phyloP scores from a whole-genome alignment of 2,113 vertebrate genomes.

The Catharus fuscescens region DNA sequence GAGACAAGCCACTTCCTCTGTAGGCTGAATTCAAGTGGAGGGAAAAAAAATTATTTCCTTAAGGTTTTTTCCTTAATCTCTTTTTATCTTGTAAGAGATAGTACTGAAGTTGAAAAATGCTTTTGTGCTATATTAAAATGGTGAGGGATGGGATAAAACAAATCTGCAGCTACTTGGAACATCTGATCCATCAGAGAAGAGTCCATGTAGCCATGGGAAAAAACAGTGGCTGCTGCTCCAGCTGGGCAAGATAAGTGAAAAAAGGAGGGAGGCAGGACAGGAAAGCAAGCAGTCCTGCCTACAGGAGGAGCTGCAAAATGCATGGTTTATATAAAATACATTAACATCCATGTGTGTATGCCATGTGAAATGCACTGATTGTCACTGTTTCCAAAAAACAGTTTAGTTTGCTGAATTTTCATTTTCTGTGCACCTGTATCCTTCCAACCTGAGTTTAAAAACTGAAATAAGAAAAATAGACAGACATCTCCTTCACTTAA shows the following conservation, averaged over 20 bases:
- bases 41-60: neutral
- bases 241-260: neutral
- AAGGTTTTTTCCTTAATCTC: neutral
- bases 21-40: neutral
- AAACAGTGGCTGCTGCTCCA: neutral
- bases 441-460: accelerated
- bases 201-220: neutral
- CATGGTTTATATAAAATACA: neutral
- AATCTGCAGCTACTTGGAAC: neutral
- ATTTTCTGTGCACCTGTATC: no score
- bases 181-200: neutral
- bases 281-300: neutral
- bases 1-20: neutral
- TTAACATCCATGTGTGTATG: neutral
- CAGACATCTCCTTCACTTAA: neutral
- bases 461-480: accelerated
- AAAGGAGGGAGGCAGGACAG: neutral
- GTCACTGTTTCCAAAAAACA: neutral
- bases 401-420: neutral
- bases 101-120: neutral
- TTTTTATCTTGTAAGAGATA: neutral
- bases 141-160: neutral
- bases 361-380: neutral
- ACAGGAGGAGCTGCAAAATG: neutral
- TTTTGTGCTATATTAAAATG: neutral